A percentile compares a stretch with the other conserved stretches of the same genome.
Conservation (phyloP, 2,888 invertebrate genomes). For the Kryphioiulus occultus region DNA sequence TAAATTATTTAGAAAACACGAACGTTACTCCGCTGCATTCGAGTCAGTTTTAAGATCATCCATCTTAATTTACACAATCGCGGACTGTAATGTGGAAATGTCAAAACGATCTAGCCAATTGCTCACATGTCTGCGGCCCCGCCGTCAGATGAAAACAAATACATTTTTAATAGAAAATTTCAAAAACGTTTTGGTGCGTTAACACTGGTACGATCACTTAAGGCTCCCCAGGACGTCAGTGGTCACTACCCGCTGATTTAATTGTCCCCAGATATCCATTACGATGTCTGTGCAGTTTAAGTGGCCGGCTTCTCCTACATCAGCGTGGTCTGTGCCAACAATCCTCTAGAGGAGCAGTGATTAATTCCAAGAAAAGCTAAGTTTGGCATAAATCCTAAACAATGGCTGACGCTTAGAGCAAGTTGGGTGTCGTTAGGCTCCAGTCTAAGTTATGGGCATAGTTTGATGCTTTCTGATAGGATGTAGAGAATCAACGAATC, state of each 20-base stretch:
- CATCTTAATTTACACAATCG: background rate
- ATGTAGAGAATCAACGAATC: background rate
- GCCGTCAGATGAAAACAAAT: background rate
- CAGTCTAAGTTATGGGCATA: background rate
- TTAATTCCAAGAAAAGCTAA: conserved; percentile 16
- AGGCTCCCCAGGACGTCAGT: conserved; percentile 1
- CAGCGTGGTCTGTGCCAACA: background rate
- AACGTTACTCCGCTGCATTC: background rate
- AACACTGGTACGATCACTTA: background rate
- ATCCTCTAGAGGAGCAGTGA: background rate
- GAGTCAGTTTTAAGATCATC: background rate
- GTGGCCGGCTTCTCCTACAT: background rate
- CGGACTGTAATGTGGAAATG: background rate
- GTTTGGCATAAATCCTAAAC: conserved; percentile 31
- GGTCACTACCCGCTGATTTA: conserved; percentile 29
- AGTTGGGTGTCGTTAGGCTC: background rate
- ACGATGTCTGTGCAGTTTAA: conserved; percentile 9
- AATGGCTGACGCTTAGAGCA: background rate
- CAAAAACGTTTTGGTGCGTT: background rate
- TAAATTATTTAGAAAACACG: background rate
- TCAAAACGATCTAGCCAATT: background rate
- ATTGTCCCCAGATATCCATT: conserved; percentile 35
- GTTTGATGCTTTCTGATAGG: background rate
- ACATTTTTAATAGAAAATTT: background rate
- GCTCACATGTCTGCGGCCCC: background rate